Base-by-base conservation (phyloP, 2,113 vertebrate genomes). In the Dromas ardeola region DNA sequence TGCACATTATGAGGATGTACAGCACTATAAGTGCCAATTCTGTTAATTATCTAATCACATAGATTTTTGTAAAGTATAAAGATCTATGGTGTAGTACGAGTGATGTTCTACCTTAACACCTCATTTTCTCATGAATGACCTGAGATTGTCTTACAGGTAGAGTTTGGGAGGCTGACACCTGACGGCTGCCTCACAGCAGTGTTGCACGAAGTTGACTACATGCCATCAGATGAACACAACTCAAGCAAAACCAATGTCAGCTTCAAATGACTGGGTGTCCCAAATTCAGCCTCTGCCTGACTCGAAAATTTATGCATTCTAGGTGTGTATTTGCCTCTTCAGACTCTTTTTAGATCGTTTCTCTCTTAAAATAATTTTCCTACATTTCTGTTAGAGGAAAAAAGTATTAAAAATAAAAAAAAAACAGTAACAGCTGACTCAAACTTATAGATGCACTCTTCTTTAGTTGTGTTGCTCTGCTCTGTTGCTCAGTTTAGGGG, bases 61-160 rank as follows among this genome's bases (percentile, higher is more conserved):
- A 78, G 20, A 45, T 78, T 78, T 86, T 58, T 20, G 13, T 30
- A 9, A 9, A 65, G 8, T 52, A 27, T 17, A 13, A 12, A 74
- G 25, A 29, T 56, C 50, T 73, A 9, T 22, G 11, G 6, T 81
- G 30, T 82, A 16, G 9, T 6, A 45, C 0, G 0, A 45, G 43
- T n/a, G 9, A n/a, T 74, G 32, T 10, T 81, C 10, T 12, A 5
- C 23, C 4, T 58, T 36, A 71, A 66, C 13, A 56, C 4, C 17
- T 65, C 5, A 25, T 73, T 66, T 69, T 65, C 36, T 89, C 36
- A 38, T 42, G 17, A 42, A 59, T 52, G 27, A 74, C 6, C 19
- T 69, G 53, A 88, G 7, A 14, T 42, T 47, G 40, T 26, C 34
- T 56, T 80, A 29, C 10, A 79, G 36, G 21, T 17, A 16, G 23